Evolutionary conservation across 2,113 vertebrate species (phyloP), one percentile per base, ranked within the genome.

Genomic region (Rhinoptilus africanus): DNA sequence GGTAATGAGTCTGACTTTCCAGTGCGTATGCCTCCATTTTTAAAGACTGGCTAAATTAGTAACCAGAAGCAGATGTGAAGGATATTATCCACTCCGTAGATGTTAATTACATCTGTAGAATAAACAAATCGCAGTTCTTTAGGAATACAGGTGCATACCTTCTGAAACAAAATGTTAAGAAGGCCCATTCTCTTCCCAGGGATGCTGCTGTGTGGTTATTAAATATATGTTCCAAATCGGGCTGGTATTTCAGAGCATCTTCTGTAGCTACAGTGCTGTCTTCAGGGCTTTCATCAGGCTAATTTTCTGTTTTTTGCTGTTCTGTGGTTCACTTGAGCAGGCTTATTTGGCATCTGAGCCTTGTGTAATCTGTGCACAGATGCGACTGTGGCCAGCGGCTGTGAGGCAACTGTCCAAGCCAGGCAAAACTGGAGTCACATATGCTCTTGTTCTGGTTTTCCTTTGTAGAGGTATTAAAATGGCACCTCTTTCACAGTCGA

Each of bases 1-100:
- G 63, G 80, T 96, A 96, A 95, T 92, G 88, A 97, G 80, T 59
- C 88, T 96, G 79, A n/a, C 71, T 92, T 87, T 94, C n/a, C 54
- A 62, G 84, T 87, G 63, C 32, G 45, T 71, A n/a, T 43, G 77
- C 45, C 85, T 85, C 41, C 8, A 4, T 72, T 91, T 84, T 63
- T 86, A 90, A 92, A 88, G 67, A 45, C 28, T 34, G 64, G 72
- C 63, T 92, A 47, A 85, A 91, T 95, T 56, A 85, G 91, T 68
- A 68, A 57, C n/a, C 53, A 93, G 72, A 41, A 66, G 79, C 83
- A 94, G 86, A 73, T 94, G 77, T 59, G 69, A 85, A 80, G 66
- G 54, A 4, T 47, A 23, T 92, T 85, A 85, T 74, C 54, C 45
- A 63, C 81, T 93, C 63, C 51, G 45, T 69, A 59, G 84, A 22